These are phyloP conservation scores for Oscheius onirici DNA, from an alignment of 2,888 invertebrate genomes.

Conservation along the genomic window DNA sequence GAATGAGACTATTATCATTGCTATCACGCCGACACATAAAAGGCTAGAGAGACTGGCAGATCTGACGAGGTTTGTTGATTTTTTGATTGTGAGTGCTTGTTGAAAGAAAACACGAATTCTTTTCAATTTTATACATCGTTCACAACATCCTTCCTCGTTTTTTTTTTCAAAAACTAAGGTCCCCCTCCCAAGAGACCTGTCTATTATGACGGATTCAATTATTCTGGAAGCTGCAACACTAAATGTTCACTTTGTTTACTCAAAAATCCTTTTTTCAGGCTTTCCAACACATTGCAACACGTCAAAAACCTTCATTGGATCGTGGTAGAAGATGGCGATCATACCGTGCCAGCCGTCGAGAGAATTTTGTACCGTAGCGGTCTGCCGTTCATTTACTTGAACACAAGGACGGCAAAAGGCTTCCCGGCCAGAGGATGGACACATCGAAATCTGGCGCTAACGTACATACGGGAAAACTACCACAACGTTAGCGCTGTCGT, in stretches of 20 bases:
- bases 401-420: constrained; percentile 57
- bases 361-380: constrained; percentile 50
- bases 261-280: constrained; percentile 37
- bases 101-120: too few species aligned
- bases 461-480: constrained; percentile 55
- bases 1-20: constrained; percentile 29
- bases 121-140: not conserved
- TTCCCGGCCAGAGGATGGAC: constrained; percentile 63
- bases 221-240: not conserved
- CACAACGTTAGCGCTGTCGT: constrained; percentile 76
- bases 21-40: constrained; percentile 63
- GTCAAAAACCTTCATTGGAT: constrained; percentile 61
- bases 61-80: constrained; percentile 57
- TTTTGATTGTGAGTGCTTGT: not conserved
- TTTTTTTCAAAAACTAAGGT: not conserved
- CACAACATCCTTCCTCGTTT: not conserved
- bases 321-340: constrained; percentile 59
- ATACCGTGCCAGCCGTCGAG: constrained; percentile 55
- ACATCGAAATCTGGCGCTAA: constrained; percentile 59
- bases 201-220: not conserved
- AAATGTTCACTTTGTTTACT: not conserved
- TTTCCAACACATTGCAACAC: constrained; percentile 60
- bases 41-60: constrained; percentile 62
- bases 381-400: constrained; percentile 59
- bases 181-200: not conserved